phyloP scores from a whole-genome alignment of 2,888 invertebrate species.

The Bursaphelenchus okinawaensis region DNA sequence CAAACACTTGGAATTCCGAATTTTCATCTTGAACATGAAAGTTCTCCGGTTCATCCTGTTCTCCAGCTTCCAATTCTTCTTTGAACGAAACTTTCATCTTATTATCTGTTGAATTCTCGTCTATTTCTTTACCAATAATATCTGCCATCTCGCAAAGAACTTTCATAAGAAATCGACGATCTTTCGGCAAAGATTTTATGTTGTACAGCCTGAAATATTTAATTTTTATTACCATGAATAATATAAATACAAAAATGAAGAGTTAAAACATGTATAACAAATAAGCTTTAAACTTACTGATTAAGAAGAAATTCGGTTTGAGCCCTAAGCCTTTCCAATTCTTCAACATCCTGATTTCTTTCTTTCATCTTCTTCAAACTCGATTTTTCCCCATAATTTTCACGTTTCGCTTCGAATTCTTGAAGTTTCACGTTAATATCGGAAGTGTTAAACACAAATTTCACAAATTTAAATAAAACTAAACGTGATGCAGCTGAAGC shows the following conservation, averaged over 20 bases:
- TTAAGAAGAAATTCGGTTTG: not conserved
- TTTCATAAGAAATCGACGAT: not conserved
- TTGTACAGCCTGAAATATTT: not conserved
- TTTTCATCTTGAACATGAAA: not conserved
- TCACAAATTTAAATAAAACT: not conserved
- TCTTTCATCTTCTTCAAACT: not conserved
- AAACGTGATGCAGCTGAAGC: not conserved
- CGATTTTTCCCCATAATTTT: not conserved
- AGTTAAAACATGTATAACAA: no score
- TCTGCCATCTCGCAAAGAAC: not conserved
- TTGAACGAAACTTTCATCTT: not conserved
- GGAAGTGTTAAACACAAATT: not conserved
- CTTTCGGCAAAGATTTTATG: not conserved
- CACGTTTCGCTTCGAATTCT: not conserved
- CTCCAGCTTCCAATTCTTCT: not conserved
- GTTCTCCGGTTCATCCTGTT: not conserved
- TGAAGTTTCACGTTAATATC: not conserved
- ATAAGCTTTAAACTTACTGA: not conserved
- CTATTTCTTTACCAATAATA: not conserved
- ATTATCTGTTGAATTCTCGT: not conserved
- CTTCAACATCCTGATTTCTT: not conserved
- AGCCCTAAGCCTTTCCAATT: not conserved
- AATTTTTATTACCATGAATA: not conserved
- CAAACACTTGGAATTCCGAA: not conserved
- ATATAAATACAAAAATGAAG: no score